Evolutionary conservation across 2,797 vertebrate species (phyloP).

Genomic region (Remorina albescens): DNA sequence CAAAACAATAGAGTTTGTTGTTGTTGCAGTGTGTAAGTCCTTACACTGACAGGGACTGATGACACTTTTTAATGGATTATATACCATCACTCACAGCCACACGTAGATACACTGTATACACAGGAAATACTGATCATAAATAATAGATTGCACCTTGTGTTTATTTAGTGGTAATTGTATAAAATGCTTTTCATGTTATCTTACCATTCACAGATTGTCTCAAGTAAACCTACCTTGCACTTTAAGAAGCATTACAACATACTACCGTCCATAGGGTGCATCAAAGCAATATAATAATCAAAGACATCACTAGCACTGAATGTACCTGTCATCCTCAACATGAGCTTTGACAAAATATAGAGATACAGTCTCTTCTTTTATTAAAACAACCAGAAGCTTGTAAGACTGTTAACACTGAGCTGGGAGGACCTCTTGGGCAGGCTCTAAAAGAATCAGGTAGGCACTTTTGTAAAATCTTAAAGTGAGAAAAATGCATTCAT

Average conservation of each 20-base stretch:
- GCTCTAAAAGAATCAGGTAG: slow-evolving; percentile 22
- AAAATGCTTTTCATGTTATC: slow-evolving; percentile 41
- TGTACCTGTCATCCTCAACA: slow-evolving; percentile 26
- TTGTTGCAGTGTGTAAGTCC: slow-evolving; percentile 45
- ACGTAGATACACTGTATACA: slow-evolving; percentile 26
- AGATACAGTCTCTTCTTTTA: slow-evolving; percentile 2
- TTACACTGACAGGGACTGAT: slow-evolving; percentile 41
- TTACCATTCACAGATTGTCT: slow-evolving; percentile 47
- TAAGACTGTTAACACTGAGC: slow-evolving; percentile 6
- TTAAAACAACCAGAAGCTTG: neutral
- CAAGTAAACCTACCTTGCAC: slow-evolving; percentile 64
- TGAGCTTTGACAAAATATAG: slow-evolving; percentile 5
- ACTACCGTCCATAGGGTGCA: slow-evolving; percentile 24
- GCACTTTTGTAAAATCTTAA: slow-evolving; percentile 24
- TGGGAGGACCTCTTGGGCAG: neutral
- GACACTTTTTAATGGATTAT: slow-evolving; percentile 36
- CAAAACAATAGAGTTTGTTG: slow-evolving; percentile 48
- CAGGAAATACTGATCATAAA: slow-evolving; percentile 38
- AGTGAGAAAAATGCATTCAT: slow-evolving; percentile 28
- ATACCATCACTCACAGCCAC: slow-evolving; percentile 14
- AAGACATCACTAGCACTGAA: slow-evolving; percentile 11
- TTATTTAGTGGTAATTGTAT: slow-evolving; percentile 50
- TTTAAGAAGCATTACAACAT: slow-evolving; percentile 58
- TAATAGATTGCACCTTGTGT: slow-evolving; percentile 40
- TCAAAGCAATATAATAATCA: slow-evolving; percentile 37